Percentiles rank a stretch among this genome's conserved stretches.
These are phyloP conservation scores for Tenthredo notha DNA, from an alignment of 2,888 invertebrate genomes.

Conservation along the genomic window DNA sequence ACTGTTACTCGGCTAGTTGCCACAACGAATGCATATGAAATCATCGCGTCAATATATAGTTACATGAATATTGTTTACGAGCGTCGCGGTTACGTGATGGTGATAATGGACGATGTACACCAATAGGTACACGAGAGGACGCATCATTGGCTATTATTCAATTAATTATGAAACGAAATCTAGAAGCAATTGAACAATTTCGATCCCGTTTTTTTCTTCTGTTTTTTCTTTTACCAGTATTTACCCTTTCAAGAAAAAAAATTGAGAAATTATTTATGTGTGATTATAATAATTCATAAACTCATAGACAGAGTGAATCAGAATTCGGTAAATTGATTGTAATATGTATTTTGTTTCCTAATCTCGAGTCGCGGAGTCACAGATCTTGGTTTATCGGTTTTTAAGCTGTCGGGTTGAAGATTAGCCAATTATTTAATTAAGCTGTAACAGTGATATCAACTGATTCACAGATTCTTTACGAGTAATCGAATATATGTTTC, in stretches of 20 bases:
- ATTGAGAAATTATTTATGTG: no score
- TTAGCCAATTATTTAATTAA: background rate
- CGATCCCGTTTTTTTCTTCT: no score
- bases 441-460: background rate
- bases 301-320: background rate
- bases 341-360: background rate
- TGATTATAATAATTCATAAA: background rate
- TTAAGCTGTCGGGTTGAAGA: background rate
- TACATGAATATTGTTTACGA: slow-evolving; percentile 1
- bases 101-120: background rate
- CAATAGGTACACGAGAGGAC: no score
- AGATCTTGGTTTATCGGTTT: background rate
- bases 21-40: slow-evolving; percentile 5
- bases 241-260: no score
- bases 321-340: background rate
- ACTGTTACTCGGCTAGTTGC: slow-evolving; percentile 12
- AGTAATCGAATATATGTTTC: background rate
- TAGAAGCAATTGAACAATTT: background rate
- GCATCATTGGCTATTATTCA: no score
- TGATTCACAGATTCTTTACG: background rate
- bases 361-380: background rate
- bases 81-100: slow-evolving; percentile 13
- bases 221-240: no score
- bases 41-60: background rate
- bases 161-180: no score